phyloP scores from a whole-genome alignment of 2,888 invertebrate genomes.

The Stratiomys singularior region DNA sequence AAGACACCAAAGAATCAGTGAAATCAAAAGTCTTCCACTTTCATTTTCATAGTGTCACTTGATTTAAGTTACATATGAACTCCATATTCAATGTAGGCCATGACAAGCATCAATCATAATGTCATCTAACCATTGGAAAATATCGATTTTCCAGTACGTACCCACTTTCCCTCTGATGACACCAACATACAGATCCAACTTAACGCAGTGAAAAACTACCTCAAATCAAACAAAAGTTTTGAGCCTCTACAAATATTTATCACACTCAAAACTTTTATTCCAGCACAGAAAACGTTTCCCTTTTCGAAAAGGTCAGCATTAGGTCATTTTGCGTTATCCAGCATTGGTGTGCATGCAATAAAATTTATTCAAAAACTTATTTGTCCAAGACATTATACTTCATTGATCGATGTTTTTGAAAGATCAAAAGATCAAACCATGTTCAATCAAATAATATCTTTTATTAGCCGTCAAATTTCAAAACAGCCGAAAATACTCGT shows the following conservation, averaged over 20 bases:
- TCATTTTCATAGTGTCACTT: not conserved
- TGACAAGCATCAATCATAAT: not conserved
- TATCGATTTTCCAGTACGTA: not conserved
- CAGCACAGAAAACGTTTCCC: not conserved
- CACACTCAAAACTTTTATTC: not conserved
- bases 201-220: not conserved
- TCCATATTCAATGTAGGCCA: not conserved
- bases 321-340: not conserved
- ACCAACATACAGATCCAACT: not conserved
- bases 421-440: slow-evolving; percentile 34
- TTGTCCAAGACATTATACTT: slow-evolving; percentile 1
- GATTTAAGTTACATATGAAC: not conserved
- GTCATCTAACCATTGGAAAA: not conserved
- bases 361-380: not conserved
- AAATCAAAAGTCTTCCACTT: too few species aligned
- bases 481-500: not conserved
- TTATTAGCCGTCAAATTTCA: slow-evolving; percentile 9
- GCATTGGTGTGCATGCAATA: not conserved
- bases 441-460: slow-evolving; percentile 40
- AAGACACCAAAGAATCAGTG: too few species aligned
- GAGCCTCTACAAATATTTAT: slow-evolving; percentile 15
- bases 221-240: not conserved
- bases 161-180: not conserved
- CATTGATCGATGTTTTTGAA: slow-evolving; percentile 22
- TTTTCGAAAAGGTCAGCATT: not conserved